Evolutionary conservation across 2,797 vertebrate species (phyloP), one percentile per base, ranked within the genome.

Genomic region (Pseudochaenichthys georgianus): DNA sequence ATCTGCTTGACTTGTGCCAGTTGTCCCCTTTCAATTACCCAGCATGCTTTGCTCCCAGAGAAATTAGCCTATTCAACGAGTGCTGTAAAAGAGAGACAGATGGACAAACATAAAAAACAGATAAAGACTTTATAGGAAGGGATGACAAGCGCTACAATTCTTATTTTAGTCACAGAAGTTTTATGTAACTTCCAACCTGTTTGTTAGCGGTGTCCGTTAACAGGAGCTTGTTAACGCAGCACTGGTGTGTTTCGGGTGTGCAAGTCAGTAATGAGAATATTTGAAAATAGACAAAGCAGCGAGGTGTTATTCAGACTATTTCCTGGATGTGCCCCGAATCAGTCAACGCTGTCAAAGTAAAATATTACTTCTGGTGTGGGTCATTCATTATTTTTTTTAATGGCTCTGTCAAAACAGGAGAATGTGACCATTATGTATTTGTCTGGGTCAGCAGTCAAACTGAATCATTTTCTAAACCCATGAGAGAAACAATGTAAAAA

Each of bases 1-100:
- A 90, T 92, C 89, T 90, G 89, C 85, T 86, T 86, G 83, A 86
- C 83, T 87, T 85, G 81, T 86, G 85, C 85, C 81, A 84, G 88
- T 89, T 82, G 64, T 81, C 70, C 82, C 64, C 71, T 88, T 91
- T 90, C 86, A 90, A 87, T 93, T 91, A 92, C 92, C 88, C 91
- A 91, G 85, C 88, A 89, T 87, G 89, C 90, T 45, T 80, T 47
- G 66, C 82, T 84, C 75, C 28, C 69, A 60, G 64, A 77, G 77
- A 87, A 88, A 84, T 6, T 1, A 84, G 77, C 58, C 80, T n/a
- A 34, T 77, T 87, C 75, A 78, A 42, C 13, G 80, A 77, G 70
- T 3, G 42, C 70, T 59, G 78, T 59, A 74, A 83, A 81, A 69
- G 58, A 64, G 54, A 73, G 57, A 78, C 83, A 88, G 88, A 87